These are phyloP conservation scores for Hydrocynus forskahlii DNA, from an alignment of 2,797 vertebrate species.

Conservation along the genomic window DNA sequence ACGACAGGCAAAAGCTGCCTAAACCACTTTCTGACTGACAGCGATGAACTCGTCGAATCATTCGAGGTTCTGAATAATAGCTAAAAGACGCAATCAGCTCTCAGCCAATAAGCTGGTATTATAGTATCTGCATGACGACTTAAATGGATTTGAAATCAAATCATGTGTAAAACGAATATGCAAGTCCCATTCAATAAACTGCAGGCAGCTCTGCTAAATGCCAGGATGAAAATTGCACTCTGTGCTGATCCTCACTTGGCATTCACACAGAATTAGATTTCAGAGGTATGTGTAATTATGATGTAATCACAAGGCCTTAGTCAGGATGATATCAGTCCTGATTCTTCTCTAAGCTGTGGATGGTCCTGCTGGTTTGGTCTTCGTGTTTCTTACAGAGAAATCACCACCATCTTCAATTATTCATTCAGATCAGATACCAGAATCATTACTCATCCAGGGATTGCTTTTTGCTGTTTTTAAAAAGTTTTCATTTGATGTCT, in stretches of 20 bases:
- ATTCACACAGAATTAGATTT: slow-evolving; percentile 14
- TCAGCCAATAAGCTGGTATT: slow-evolving; percentile 29
- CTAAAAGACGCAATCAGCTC: slow-evolving; percentile 39
- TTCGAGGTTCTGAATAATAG: slow-evolving; percentile 30
- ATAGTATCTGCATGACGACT: slow-evolving; percentile 18
- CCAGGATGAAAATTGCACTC: slow-evolving; percentile 16
- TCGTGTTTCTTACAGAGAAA: not conserved
- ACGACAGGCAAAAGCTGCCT: not conserved
- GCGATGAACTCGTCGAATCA: slow-evolving; percentile 5
- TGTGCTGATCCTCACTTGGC: slow-evolving; percentile 17
- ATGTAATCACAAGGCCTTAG: not conserved
- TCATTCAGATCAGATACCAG: slow-evolving; percentile 36
- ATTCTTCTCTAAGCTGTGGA: slow-evolving; percentile 8
- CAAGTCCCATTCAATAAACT: slow-evolving; percentile 30
- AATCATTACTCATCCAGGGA: slow-evolving; percentile 28
- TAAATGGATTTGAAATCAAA: slow-evolving; percentile 44
- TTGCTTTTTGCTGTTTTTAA: slow-evolving; percentile 16
- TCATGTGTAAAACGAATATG: slow-evolving; percentile 49
- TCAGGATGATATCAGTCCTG: not conserved
- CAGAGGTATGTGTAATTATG: slow-evolving; percentile 1
- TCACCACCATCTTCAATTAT: slow-evolving; percentile 23
- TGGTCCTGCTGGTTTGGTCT: not conserved
- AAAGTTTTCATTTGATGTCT: not conserved
- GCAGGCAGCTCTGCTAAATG: slow-evolving; percentile 25
- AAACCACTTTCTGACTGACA: not conserved